Base-by-base conservation (phyloP, 2,888 invertebrate genomes). In the Caenorhabditis sulstoni region DNA sequence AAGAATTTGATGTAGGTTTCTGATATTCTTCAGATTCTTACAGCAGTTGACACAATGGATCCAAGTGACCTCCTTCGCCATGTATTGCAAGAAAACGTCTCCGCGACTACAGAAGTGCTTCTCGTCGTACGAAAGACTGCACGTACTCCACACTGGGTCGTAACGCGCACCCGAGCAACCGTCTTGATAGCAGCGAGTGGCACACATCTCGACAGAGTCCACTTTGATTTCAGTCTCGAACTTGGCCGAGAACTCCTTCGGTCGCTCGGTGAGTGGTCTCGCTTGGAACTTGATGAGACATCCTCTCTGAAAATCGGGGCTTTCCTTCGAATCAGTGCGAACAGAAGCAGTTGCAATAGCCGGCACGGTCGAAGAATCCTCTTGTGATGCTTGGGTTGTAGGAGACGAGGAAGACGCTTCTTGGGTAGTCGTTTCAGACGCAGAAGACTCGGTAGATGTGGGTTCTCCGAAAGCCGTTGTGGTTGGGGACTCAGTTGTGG, bases 1-100 rank as follows among this genome's bases (percentile, higher is more conserved):
- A 70, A 45, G 14, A n/a, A 16, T 23, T 37, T 18, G 1, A 22
- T 14, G 18, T 18, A 4, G 35, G 23, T 16, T 29, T 23, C 16
- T 47, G 3, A 12, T 41, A 18, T 39, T 1, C 4, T 8, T 16
- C 35, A 7, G 14, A n/a, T 29, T 29, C 29, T 29, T n/a, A 85
- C 84, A 83, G 81, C 88, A 88, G 49, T 84, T 83, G 45, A 87
- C 86, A 62, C 88, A 88, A 66, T 88, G 88, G 52, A 88, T 84
- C 87, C 87, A 86, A 8, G 81, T 79, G 12, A 84, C 68, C 45
- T 84, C 82, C 35, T 81, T 78, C 1, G 82, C 79, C 71, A 79
- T 61, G 61, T 84, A 80, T 59, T 81, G 81, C 9, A 88, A 18
- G 66, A 79, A 76, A 2, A 85, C 86, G 37, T 79, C 76, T 22